Percentiles rank a stretch among this genome's conserved stretches.
phyloP scores from a whole-genome alignment of 2,888 invertebrate genomes.

The Platycnemis pennipes region DNA sequence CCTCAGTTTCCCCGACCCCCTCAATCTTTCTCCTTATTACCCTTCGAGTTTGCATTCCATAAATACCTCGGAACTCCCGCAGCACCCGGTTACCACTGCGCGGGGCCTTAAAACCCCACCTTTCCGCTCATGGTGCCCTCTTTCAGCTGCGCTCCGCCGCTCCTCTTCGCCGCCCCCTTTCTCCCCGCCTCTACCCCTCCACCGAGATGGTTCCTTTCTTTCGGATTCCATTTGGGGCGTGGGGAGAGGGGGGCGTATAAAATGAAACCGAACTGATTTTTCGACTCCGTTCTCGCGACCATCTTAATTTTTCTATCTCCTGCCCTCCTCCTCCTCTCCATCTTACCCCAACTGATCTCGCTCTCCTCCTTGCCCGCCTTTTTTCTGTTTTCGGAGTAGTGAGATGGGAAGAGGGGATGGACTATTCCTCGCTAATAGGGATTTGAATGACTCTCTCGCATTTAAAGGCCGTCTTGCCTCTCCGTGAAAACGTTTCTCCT shows the following conservation, averaged over 20 bases:
- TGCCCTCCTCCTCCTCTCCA: background rate
- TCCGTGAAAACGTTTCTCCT: background rate
- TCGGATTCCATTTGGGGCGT: background rate
- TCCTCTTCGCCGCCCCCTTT: background rate
- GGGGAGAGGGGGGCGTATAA: background rate
- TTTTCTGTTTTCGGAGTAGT: too few relatives aligned
- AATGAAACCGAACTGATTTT: background rate
- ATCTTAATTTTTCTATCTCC: background rate
- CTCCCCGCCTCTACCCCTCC: background rate
- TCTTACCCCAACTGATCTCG: background rate
- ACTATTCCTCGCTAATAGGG: background rate
- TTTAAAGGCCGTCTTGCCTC: background rate
- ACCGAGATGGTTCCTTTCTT: background rate
- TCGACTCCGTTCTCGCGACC: background rate
- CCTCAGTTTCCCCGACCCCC: background rate
- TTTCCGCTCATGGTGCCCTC: background rate
- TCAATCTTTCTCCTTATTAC: constrained; percentile 29
- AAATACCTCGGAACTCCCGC: constrained; percentile 55
- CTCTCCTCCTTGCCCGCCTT: too few relatives aligned
- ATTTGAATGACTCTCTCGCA: background rate
- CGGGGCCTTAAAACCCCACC: background rate
- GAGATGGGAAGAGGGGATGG: too few relatives aligned
- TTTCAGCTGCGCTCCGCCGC: background rate
- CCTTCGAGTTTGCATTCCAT: constrained; percentile 62
- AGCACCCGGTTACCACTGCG: constrained; percentile 60